Evolutionary conservation across 2,113 vertebrate species (phyloP).

Genomic region (Pluvianellus socialis): DNA sequence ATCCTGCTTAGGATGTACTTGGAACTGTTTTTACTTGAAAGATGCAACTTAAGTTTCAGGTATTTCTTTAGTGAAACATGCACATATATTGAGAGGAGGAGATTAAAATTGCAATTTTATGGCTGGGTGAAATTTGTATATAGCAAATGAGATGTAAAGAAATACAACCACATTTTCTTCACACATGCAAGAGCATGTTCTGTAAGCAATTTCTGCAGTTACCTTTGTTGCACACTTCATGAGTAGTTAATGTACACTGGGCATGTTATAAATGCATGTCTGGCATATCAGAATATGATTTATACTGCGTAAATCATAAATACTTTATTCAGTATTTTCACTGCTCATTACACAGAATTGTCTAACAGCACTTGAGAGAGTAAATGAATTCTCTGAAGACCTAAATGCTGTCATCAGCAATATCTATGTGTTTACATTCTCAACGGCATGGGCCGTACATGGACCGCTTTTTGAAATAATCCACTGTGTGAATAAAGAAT

Average conservation of each 20-base stretch:
- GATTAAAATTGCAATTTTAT: background rate
- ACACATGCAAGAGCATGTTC: background rate
- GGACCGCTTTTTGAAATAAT: slow-evolving; percentile 1
- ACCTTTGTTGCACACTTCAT: background rate
- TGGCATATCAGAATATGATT: slow-evolving; percentile 41
- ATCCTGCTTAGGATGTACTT: background rate
- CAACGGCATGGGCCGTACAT: background rate
- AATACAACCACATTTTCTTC: background rate
- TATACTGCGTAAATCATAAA: slow-evolving; percentile 64
- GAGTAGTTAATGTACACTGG: slow-evolving; percentile 4
- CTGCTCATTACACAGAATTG: slow-evolving; percentile 53
- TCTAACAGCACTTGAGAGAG: slow-evolving; percentile 41
- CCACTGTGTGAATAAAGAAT: background rate
- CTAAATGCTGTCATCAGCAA: slow-evolving; percentile 20
- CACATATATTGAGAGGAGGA: background rate
- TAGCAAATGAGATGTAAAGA: slow-evolving; percentile 5
- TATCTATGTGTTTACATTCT: slow-evolving; percentile 4
- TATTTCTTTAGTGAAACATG: background rate
- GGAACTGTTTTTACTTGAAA: background rate
- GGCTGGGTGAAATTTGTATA: background rate
- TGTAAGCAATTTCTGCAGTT: background rate
- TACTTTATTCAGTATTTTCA: slow-evolving; percentile 65
- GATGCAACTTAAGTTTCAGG: background rate
- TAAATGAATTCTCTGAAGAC: slow-evolving; percentile 52
- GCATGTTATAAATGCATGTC: slow-evolving; percentile 11